A percentile compares a stretch with the other conserved stretches of the same genome.
Conservation (phyloP, 2,888 invertebrate genomes). For the Drosophila koepferae region DNA sequence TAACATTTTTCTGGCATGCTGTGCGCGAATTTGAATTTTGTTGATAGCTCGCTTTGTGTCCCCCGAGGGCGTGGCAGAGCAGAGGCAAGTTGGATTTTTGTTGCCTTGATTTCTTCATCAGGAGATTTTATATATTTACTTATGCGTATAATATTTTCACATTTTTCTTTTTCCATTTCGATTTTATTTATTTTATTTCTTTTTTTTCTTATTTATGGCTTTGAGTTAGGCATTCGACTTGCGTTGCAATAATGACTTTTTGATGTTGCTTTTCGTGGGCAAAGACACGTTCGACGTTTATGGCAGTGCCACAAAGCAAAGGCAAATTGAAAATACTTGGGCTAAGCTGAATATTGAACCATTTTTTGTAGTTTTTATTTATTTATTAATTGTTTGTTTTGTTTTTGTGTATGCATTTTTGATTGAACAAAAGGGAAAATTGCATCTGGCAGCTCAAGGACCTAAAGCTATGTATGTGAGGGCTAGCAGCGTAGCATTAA, state of each 20-base stretch:
- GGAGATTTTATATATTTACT: constrained; percentile 12
- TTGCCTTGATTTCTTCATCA: constrained; percentile 9
- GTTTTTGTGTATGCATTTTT: background rate
- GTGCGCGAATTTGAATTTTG: constrained; percentile 59
- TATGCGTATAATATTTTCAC: constrained; percentile 6
- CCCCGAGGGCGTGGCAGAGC: constrained; percentile 18
- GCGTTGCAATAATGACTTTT: constrained; percentile 17
- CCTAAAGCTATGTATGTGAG: background rate
- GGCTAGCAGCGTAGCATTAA: background rate
- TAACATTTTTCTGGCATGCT: constrained; percentile 52
- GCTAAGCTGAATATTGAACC: background rate
- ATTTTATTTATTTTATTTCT: constrained; percentile 4
- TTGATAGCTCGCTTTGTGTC: constrained; percentile 36
- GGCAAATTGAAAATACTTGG: background rate
- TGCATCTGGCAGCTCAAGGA: background rate
- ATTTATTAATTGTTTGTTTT: too few species aligned
- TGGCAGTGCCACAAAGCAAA: background rate
- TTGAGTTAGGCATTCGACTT: constrained; percentile 17
- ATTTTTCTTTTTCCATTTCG: background rate
- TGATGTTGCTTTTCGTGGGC: background rate
- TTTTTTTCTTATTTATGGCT: background rate
- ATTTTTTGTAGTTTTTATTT: background rate
- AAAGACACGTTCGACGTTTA: background rate
- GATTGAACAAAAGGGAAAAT: background rate
- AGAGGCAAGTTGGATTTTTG: constrained; percentile 4